Evolutionary conservation across 2,113 vertebrate species (phyloP), one percentile per base, ranked within the genome.

Genomic region (Nesospiza acunhae): DNA sequence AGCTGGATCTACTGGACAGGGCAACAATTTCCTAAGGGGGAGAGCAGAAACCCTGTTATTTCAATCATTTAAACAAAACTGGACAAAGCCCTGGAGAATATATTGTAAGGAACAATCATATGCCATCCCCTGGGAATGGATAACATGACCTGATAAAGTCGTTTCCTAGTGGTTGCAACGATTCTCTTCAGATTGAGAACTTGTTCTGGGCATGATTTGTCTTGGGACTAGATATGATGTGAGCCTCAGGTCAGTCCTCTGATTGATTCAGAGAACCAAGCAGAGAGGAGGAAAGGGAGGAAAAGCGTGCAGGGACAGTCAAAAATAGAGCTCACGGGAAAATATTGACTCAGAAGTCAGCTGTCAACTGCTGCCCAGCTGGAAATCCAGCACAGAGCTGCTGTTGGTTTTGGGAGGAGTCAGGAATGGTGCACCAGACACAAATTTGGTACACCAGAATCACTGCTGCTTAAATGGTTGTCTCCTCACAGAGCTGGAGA

Each of bases 21-120:
- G 47, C 76, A 90, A 86, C 77, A 89, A 60, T 89, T 94, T 97
- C 90, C 87, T 81, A 84, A 83, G 79, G 91, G 82, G 86, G 9
- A 55, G 69, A 87, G 68, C 49, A 90, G 84, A 93, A 93, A 81
- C 68, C 30, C 53, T 93, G 66, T 85, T 92, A 96, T 78, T 95
- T 95, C 91, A 95, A 87, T 94, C 75, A 94, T 82, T 97, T 91
- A 94, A 95, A 95, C 89, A 92, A 93, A 93, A 95, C 52, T 93
- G 92, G 92, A 96, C 93, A 93, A 94, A 94, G 88, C 93, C 96
- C 92, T 90, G 73, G 67, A 95, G 96, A 94, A 77, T 67, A 47
- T 55, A 44, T 68, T 88, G 89, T 50, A 88, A 63, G 74, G 83
- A 93, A 58, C 49, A 90, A 91, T 92, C 90, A 75, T n/a, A 67